Base-by-base conservation (phyloP, 2,888 invertebrate species). In the Tolmerus cingulatus region DNA sequence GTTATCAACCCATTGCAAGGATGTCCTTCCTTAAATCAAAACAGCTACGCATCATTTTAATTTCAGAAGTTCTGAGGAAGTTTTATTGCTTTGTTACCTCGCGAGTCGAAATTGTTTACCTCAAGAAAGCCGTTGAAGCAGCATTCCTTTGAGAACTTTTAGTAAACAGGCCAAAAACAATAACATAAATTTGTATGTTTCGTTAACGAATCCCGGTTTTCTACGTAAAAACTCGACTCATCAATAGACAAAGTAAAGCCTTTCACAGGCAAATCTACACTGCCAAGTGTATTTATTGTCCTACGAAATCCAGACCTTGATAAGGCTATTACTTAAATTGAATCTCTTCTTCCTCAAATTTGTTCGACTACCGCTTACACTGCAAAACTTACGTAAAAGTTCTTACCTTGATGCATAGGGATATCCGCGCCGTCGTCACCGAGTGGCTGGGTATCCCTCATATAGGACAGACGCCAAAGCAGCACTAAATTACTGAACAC, bases 401-500 rank as follows among this genome's bases (percentile, higher is more conserved):
- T 82, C 57, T 76, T 88, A 86, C 88, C 87, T 87, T 87, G 86
- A 87, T 87, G 86, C 87, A 88, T 40, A 74, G 57, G 37, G 74
- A 40, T 14, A 14, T 1, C 43, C 34, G 40, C 66, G 40, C 74
- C 19, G 76, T 14, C n/a, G 76, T 30, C 76, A 43, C n/a, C 66
- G 66, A 51, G 40, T 51, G 78, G 82, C 86, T 66, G 27, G 87
- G 78, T 82, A 82, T 85, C 84, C 76, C 43, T 79, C 88, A 86
- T 87, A 74, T 55, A 85, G 84, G 57, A 40, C 43, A 85, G 88
- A 87, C 88, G 88, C 88, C 88, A 88, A 12, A 34, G 66, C 27
- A 81, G 88, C 81, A 86, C 87, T 87, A 88, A 87, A 87, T 88
- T 88, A 88, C 87, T 84, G 86, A 79, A 87, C 85, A 87, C 85